Base-by-base conservation (phyloP, 2,888 invertebrate species). In the Habrosyne pyritoides region DNA sequence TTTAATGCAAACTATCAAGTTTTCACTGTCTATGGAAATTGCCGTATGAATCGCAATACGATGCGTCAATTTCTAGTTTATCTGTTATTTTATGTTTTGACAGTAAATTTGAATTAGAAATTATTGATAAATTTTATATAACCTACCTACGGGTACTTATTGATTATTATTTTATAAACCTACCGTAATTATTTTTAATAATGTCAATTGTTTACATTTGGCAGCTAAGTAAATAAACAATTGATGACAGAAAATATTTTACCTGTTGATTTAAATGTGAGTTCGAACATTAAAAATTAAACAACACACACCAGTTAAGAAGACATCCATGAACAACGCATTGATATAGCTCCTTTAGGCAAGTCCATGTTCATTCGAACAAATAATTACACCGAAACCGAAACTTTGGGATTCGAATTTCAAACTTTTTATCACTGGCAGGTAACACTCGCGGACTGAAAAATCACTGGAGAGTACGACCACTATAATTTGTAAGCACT, bases 311-410 rank as follows among this genome's bases (percentile, higher is more conserved):
- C 92, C 92, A 82, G 85, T 92, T 91, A 91, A 91, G 88, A 90
- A 86, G 87, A 92, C 91, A 92, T 92, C 92, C 92, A 92, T 92
- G 91, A 92, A 92, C 89, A 92, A 89, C 80, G 88, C 92, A 92
- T 90, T 91, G 91, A 91, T 83, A 85, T 86, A 73, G 86, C 79
- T 91, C 87, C 89, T 85, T 83, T 75, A 78, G 84, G 83, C 88
- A 91, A 92, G 92, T 91, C 88, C 92, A 92, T 92, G 87, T 91
- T 91, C 88, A 86, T 87, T 66, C 81, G 84, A 77, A 84, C 83
- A 81, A 79, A 67, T 42, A 67, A 75, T 68, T 72, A 77, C 83
- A 77, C 82, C 78, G 78, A 80, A 74, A 67, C 68, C 67, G 65
- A 79, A 81, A 77, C 62, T 59, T 69, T 68, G 66, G 67, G 67